Evolutionary conservation across 2,888 invertebrate genomes (phyloP), one percentile per base, ranked within the genome.

Genomic region (Drosophila mayaguana): DNA sequence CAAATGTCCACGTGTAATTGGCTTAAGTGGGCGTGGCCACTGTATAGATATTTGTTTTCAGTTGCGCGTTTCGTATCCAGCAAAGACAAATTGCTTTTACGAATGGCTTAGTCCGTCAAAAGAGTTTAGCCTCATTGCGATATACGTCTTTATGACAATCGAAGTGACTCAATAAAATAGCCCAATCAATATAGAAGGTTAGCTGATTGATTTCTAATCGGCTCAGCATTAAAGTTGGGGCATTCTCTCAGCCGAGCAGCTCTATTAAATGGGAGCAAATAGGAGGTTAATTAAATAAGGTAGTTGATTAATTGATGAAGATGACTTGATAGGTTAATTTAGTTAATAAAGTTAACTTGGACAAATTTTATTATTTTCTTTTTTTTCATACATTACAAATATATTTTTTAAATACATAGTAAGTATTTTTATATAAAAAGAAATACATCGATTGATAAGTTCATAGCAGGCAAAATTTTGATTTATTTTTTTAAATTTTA

Each of bases 71-170:
- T 51, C 53, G 46, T 11, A 36, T 9, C 50, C 53, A 45, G 69
- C 42, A 46, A 69, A 79, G 80, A 79, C 75, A 75, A 77, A 77
- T 77, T 69, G 77, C 70, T 79, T 75, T 77, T 75, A 16, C 48
- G 48, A 54, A 16, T 51, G 36, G 48, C 61, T 59, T 59, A 43
- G 46, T 32, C 32, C 51, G 14, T 34, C 42, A 42, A 42, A 11
- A 36, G 50, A 45, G 38, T 22, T 65, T 28, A 18, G 54, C 45
- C 43, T 57, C 43, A 61, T 61, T 61, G 34, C 53, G 14, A n/a
- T 7, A 16, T 34, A 40, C 43, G 25, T 45, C 66, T 66, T 72
- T 32, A 66, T 63, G 59, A 56, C 63, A 54, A 38, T 38, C 22
- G 32, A 12, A 16, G 18, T 9, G 11, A 43, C 22, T 32, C 0